Evolutionary conservation across 2,113 vertebrate species (phyloP), one percentile per base, ranked within the genome.

Genomic region (Cheirogaleus medius): DNA sequence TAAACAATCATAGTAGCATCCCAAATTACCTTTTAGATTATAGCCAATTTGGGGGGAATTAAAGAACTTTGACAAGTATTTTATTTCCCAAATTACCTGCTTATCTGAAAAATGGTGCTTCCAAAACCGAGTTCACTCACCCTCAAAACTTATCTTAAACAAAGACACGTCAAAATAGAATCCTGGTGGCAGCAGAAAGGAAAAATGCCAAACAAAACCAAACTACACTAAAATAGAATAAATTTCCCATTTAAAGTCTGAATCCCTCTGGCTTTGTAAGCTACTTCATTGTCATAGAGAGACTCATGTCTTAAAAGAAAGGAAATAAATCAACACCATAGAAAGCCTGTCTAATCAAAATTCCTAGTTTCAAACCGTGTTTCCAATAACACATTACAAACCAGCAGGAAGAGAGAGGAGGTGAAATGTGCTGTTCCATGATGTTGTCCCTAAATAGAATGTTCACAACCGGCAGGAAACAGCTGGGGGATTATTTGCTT

Each of bases 401-500:
- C 37, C 34, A 64, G 69, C 73, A 87, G 96, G 89, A 97, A 86
- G 77, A 78, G 8, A 91, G 29, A 77, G 74, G 82, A 88, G 87
- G 86, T 78, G 34, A 95, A 66, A 77, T 52, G 80, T 69, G 47
- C 49, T 56, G 49, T 90, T 95, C 88, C 42, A 4, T 63, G 58
- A 2, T 80, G 60, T 90, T 87, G 81, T 82, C 84, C 78, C 73
- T 81, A 95, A 98, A 93, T 86, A 97, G 97, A 91, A 84, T 34
- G 39, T 56, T 87, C 60, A 52, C 82, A 86, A 93, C 58, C 32
- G 87, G 39, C 91, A 95, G 97, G 98, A 98, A 98, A 81, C 97
- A 97, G 87, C 97, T 97, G 97, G 83, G 32, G 49, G 56, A 92
- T 93, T 94, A 87, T 95, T 87, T 97, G 90, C 60, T 88, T 95